Percentiles rank a stretch among this genome's conserved stretches.
These are phyloP conservation scores for Creontiades dilutus DNA, from an alignment of 2,888 invertebrate species.

Conservation along the genomic window DNA sequence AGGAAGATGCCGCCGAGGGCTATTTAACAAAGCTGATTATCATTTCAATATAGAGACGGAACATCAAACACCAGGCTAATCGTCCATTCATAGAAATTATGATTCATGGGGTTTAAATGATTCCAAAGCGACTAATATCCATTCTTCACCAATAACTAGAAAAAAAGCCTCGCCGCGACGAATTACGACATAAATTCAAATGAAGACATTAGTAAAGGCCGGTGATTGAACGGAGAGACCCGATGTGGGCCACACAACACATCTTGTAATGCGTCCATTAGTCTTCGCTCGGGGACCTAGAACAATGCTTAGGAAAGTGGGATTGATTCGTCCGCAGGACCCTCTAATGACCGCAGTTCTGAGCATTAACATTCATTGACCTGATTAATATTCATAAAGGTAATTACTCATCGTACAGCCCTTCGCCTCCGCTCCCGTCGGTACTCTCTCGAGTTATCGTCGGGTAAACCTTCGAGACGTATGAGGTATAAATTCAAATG, in stretches of 20 bases:
- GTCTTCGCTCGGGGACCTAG: constrained; percentile 58
- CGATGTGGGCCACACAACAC: constrained; percentile 48
- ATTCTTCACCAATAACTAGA: not conserved
- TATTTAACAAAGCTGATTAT: not conserved
- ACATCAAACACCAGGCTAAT: constrained; percentile 22
- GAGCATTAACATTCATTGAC: constrained; percentile 69
- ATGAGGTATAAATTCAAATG: constrained; percentile 64
- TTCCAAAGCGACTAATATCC: constrained; percentile 25
- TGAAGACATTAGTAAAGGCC: constrained; percentile 51
- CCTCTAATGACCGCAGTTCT: constrained; percentile 66
- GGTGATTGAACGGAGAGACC: constrained; percentile 46
- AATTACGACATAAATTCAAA: constrained; percentile 53
- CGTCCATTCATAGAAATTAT: constrained; percentile 24
- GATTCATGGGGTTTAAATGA: constrained; percentile 41
- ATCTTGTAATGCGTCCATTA: constrained; percentile 58
- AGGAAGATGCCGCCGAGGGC: not conserved
- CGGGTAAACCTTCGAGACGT: constrained; percentile 58
- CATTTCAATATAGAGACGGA: not conserved
- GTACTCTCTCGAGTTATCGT: constrained; percentile 37
- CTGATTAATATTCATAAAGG: constrained; percentile 72
- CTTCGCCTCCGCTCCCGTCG: not conserved
- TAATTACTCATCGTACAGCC: constrained; percentile 66
- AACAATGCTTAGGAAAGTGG: constrained; percentile 66
- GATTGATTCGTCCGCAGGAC: constrained; percentile 67
- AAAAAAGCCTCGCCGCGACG: constrained; percentile 1